Conservation (phyloP, 2,113 vertebrate species). For the Anolis sagrei region DNA sequence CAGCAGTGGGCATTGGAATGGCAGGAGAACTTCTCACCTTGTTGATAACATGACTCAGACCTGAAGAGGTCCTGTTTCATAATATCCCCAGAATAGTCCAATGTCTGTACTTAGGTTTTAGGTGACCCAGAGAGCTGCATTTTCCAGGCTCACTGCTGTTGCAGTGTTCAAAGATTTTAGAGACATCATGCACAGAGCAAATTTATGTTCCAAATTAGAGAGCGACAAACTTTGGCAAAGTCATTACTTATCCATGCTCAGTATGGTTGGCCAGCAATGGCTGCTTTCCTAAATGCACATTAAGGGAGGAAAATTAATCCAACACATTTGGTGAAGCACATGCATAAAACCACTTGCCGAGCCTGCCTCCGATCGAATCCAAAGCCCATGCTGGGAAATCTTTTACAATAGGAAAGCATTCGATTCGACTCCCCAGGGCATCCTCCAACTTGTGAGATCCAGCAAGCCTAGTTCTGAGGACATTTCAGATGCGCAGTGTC, state of each 20-base stretch:
- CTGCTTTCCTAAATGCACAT: background rate
- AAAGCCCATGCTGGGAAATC: conserved; percentile 15
- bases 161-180: no score
- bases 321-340: background rate
- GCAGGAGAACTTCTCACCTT: no score
- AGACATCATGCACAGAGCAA: background rate
- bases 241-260: background rate
- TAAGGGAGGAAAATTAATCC: background rate
- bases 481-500: conserved; percentile 52
- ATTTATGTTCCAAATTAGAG: background rate
- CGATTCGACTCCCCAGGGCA: conserved; percentile 29
- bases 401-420: conserved; percentile 21
- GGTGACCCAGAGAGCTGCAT: background rate
- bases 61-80: background rate
- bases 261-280: rapidly evolving
- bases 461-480: conserved; percentile 50
- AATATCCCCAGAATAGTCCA: background rate
- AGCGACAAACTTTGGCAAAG: background rate
- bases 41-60: background rate
- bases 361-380: conserved; percentile 17
- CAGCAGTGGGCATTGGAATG: no score
- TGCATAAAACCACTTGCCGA: background rate
- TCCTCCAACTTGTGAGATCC: conserved; percentile 33
- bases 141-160: background rate
- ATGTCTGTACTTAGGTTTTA: background rate